Percentiles rank a stretch among this genome's conserved stretches.
Evolutionary conservation across 1,140 invertebrate species (phyloP).

Genomic region (Gonatopus flavifemur): DNA sequence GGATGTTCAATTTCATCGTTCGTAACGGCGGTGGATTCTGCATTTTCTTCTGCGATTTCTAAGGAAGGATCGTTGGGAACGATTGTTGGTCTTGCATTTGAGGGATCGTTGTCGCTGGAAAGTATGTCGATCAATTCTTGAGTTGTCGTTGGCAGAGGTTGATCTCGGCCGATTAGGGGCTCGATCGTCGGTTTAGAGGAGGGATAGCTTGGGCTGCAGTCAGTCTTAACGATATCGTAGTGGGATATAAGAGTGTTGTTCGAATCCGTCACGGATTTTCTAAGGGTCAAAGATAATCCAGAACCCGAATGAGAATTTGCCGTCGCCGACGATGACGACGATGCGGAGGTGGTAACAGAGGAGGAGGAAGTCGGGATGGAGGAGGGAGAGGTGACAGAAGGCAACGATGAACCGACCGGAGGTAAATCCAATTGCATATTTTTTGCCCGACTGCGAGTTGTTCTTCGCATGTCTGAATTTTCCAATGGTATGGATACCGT

Average conservation of each 20-base stretch:
- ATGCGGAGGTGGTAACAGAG: background rate
- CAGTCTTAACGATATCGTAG: slow-evolving; percentile 60
- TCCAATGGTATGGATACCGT: slow-evolving; percentile 50
- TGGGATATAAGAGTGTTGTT: slow-evolving; percentile 63
- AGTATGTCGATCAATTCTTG: slow-evolving; percentile 55
- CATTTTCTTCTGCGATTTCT: slow-evolving; percentile 20
- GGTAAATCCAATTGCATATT: slow-evolving; percentile 42
- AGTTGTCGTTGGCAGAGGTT: slow-evolving; percentile 50
- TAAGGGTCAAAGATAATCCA: slow-evolving; percentile 49
- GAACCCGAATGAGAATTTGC: slow-evolving; percentile 42
- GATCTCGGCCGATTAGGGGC: slow-evolving; percentile 44
- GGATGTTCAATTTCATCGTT: slow-evolving; percentile 51
- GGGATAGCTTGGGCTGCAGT: slow-evolving; percentile 38
- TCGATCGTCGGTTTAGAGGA: slow-evolving; percentile 40
- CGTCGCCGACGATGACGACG: slow-evolving; percentile 29
- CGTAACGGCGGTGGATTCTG: slow-evolving; percentile 24
- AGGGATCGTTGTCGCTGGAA: slow-evolving; percentile 44
- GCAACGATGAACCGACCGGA: background rate
- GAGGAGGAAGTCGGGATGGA: slow-evolving; percentile 11
- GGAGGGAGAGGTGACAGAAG: background rate
- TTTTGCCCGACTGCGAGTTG: slow-evolving; percentile 51
- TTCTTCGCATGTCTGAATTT: slow-evolving; percentile 48
- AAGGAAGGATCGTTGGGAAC: background rate
- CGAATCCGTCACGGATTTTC: slow-evolving; percentile 54
- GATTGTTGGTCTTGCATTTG: slow-evolving; percentile 23